These are phyloP conservation scores for Aphidius gifuensis DNA, from an alignment of 1,140 invertebrate species.

Conservation along the genomic window DNA sequence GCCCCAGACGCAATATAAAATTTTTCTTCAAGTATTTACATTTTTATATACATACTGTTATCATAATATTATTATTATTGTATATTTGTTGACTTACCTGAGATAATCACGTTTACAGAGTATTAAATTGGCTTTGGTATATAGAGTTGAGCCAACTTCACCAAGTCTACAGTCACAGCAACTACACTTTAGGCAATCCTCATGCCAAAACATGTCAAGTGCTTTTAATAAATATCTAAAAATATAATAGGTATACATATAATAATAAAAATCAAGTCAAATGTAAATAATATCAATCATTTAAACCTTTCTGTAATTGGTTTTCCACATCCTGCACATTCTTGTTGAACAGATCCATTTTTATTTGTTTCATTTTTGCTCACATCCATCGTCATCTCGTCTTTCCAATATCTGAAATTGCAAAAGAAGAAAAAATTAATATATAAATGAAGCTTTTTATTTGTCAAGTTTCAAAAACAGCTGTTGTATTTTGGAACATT, in stretches of 20 bases:
- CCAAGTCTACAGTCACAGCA: conserved; percentile 90
- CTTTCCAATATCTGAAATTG: conserved; percentile 5
- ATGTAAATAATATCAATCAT: too few relatives aligned
- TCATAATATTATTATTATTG: too few relatives aligned
- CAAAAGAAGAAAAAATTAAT: not conserved
- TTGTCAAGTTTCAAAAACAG: conserved; percentile 53
- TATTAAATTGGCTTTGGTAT: conserved; percentile 89
- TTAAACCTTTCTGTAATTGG: conserved; percentile 66
- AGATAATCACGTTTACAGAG: conserved; percentile 91
- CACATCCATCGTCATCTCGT: conserved; percentile 58
- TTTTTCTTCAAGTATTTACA: too few relatives aligned
- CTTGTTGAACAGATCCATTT: conserved; percentile 53
- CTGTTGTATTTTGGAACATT: conserved; percentile 42
- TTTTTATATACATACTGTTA: too few relatives aligned
- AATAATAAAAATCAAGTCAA: not conserved
- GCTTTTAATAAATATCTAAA: conserved; percentile 70
- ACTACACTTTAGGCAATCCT: conserved; percentile 90
- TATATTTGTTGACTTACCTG: conserved; percentile 60
- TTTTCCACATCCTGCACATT: conserved; percentile 76
- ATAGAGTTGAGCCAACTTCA: conserved; percentile 88
- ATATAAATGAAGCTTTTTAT: conserved; percentile 28
- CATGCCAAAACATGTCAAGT: conserved; percentile 88
- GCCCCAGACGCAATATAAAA: too few relatives aligned
- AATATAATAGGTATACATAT: not conserved
- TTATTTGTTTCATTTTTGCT: conserved; percentile 53